Evolutionary conservation across 2,797 vertebrate genomes (phyloP).

Genomic region (Sebastiscus tertius): DNA sequence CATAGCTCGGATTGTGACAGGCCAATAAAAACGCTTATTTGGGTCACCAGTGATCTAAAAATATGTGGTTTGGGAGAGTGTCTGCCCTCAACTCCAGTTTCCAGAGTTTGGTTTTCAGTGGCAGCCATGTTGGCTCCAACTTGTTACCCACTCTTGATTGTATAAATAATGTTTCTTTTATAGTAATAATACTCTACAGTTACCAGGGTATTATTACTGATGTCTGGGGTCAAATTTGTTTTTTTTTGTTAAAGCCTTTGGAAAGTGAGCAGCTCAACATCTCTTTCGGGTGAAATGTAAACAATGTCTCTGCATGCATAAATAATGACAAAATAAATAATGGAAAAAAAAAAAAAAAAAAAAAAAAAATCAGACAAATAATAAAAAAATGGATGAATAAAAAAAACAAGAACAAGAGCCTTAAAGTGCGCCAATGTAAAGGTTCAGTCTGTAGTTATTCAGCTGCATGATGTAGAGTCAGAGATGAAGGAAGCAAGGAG

Average conservation of each 20-base stretch:
- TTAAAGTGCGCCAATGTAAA: conserved; percentile 31
- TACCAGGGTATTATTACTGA: background rate
- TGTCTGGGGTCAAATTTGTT: background rate
- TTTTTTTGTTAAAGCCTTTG: conserved; percentile 16
- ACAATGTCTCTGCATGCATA: conserved; percentile 76
- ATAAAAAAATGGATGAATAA: conserved; percentile 19
- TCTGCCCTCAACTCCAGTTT: background rate
- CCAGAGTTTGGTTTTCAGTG: background rate
- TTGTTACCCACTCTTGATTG: background rate
- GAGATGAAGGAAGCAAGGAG: background rate
- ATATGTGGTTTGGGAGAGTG: background rate
- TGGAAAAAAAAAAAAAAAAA: background rate
- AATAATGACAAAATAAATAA: conserved; percentile 73
- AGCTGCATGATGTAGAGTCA: background rate
- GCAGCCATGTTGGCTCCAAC: background rate
- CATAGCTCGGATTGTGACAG: background rate
- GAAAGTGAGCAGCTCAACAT: conserved; percentile 49
- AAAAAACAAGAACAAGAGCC: conserved; percentile 19
- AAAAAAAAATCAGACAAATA: conserved; percentile 18
- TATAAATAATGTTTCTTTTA: background rate
- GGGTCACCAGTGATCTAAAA: conserved; percentile 1
- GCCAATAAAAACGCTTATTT: background rate
- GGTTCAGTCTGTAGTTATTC: conserved; percentile 21
- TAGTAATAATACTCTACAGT: background rate
- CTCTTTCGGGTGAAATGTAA: conserved; percentile 70